Conservation (phyloP, 1,140 invertebrate genomes). For the Meteorus sp. region DNA sequence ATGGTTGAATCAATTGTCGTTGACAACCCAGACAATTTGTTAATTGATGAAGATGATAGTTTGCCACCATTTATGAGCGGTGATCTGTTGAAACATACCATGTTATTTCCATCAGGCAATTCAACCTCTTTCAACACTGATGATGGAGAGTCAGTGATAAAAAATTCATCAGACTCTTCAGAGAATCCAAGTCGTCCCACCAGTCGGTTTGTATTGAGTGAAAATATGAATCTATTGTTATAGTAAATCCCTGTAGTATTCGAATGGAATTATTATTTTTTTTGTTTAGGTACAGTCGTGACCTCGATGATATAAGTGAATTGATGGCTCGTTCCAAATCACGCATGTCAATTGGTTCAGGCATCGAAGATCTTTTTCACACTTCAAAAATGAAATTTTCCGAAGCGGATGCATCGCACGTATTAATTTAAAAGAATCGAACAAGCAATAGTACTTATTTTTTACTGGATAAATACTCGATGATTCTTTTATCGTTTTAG, state of each 20-base stretch:
- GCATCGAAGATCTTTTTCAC: constrained; percentile 50
- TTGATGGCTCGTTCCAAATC: constrained; percentile 61
- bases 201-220: constrained; percentile 46
- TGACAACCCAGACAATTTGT: constrained; percentile 59
- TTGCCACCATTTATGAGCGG: constrained; percentile 72
- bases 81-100: constrained; percentile 71
- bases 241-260: constrained; percentile 10
- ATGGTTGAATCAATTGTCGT: constrained; percentile 79
- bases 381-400: constrained; percentile 49
- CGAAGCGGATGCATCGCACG: constrained; percentile 44
- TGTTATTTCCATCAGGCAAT: constrained; percentile 65
- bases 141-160: constrained; percentile 55
- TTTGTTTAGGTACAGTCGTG: constrained; percentile 55
- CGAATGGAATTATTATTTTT: constrained; percentile 31
- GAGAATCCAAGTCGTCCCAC: constrained; percentile 58
- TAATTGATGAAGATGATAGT: constrained; percentile 66
- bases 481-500: too few relatives aligned
- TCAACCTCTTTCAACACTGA: constrained; percentile 50
- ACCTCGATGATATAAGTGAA: constrained; percentile 61
- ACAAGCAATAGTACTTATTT: background rate
- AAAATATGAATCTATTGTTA: constrained; percentile 7
- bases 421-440: constrained; percentile 41
- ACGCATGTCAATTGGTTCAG: constrained; percentile 55
- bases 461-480: too few relatives aligned
- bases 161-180: constrained; percentile 53